Percentiles rank a stretch among this genome's conserved stretches.
phyloP scores from a whole-genome alignment of 2,113 vertebrate species.

The Deroptyus accipitrinus region DNA sequence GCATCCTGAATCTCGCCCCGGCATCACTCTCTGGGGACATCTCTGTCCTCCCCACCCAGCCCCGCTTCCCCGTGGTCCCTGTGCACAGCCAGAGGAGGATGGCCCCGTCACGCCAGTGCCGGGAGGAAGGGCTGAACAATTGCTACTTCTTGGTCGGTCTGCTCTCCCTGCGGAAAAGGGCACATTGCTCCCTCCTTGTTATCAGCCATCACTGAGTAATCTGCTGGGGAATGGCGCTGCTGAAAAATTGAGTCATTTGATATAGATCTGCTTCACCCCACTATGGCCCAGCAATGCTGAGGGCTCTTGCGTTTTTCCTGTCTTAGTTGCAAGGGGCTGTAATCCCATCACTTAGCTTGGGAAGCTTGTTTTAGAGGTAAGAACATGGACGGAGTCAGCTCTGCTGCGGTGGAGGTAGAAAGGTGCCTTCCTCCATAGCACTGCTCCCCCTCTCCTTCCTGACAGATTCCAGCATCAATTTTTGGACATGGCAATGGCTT shows the following conservation, averaged over 20 bases:
- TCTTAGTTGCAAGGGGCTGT: background rate
- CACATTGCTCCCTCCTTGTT: background rate
- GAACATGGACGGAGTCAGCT: background rate
- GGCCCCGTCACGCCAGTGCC: accelerated
- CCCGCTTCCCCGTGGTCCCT: background rate
- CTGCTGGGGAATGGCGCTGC: accelerated
- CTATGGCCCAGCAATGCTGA: accelerated
- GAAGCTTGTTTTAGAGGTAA: background rate
- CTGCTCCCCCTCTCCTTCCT: background rate
- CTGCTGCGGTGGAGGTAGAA: background rate
- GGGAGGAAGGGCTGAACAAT: slow-evolving; percentile 28
- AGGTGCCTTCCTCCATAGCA: background rate
- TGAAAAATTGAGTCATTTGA: background rate
- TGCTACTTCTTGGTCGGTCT: background rate
- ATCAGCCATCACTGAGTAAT: background rate
- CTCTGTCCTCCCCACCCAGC: background rate
- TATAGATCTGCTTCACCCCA: background rate
- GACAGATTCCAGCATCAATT: background rate
- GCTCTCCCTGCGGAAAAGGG: background rate
- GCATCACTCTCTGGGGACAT: background rate
- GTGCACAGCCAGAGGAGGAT: accelerated
- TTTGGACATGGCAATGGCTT: background rate
- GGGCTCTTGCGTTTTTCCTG: background rate
- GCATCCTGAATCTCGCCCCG: background rate
- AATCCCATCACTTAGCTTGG: background rate